Evolutionary conservation across 2,797 vertebrate species (phyloP).

Genomic region (Glyptemys insculpta): DNA sequence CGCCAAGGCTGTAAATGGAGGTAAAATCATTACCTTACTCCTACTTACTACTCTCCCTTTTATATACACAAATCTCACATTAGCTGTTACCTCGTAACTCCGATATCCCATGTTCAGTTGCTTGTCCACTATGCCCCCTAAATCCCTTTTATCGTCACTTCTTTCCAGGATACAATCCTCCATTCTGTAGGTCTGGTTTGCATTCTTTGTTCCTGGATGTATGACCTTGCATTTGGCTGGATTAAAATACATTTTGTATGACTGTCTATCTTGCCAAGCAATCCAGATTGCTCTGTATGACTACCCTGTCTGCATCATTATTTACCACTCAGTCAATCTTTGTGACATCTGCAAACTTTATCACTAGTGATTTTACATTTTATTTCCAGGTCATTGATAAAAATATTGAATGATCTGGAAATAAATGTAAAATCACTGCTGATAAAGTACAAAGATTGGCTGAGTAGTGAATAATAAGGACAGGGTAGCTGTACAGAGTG

Average conservation of each 20-base stretch:
- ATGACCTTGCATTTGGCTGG: neutral
- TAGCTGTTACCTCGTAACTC: neutral
- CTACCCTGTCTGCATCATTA: neutral
- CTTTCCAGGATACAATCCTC: neutral
- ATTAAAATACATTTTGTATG: neutral
- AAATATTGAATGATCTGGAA: neutral
- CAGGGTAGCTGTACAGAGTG: neutral
- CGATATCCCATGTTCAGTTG: neutral
- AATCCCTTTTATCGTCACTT: fast-evolving
- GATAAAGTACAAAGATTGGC: neutral
- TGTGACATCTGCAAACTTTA: neutral
- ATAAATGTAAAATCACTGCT: neutral
- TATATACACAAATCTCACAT: too few relatives aligned
- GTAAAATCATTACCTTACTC: neutral
- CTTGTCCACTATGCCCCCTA: neutral
- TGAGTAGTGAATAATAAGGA: neutral
- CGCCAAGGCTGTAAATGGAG: too few relatives aligned
- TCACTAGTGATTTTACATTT: neutral
- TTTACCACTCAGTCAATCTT: neutral
- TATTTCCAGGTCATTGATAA: neutral
- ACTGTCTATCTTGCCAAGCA: neutral
- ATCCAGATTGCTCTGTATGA: neutral
- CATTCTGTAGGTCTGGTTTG: neutral
- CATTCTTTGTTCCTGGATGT: neutral
- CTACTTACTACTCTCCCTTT: too few relatives aligned